phyloP scores from a whole-genome alignment of 2,113 vertebrate species.

The Aplodontia rufa region DNA sequence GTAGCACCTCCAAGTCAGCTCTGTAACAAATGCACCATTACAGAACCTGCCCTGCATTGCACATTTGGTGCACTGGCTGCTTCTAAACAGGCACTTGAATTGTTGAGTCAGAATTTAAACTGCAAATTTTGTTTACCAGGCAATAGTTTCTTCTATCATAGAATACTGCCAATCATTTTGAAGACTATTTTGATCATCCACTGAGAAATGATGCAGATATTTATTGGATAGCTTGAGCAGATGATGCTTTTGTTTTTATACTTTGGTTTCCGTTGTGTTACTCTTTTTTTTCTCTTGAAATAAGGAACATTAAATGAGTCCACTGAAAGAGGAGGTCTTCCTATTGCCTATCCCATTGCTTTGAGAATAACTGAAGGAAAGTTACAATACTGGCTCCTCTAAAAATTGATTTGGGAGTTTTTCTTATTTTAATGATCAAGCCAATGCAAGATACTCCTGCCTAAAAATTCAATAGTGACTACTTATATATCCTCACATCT shows the following conservation, averaged over 20 bases:
- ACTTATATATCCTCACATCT: neutral
- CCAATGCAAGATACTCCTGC: neutral
- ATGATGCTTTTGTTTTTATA: neutral
- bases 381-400: neutral
- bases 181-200: neutral
- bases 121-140: neutral
- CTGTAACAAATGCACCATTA: neutral
- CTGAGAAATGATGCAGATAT: neutral
- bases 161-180: neutral
- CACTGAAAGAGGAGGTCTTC: neutral
- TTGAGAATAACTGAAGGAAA: neutral
- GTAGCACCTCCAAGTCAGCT: neutral
- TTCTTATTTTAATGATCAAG: neutral
- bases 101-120: neutral
- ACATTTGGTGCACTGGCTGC: neutral
- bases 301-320: neutral
- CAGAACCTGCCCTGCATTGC: neutral
- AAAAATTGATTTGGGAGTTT: neutral
- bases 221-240: neutral
- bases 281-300: constrained; percentile 36
- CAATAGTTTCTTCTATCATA: neutral
- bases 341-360: neutral
- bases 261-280: neutral
- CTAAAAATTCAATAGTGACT: neutral
- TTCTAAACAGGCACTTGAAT: neutral